A percentile compares a stretch with the other conserved stretches of the same genome.
Conservation (phyloP, 2,113 vertebrate species). For the Crotophaga sulcirostris region DNA sequence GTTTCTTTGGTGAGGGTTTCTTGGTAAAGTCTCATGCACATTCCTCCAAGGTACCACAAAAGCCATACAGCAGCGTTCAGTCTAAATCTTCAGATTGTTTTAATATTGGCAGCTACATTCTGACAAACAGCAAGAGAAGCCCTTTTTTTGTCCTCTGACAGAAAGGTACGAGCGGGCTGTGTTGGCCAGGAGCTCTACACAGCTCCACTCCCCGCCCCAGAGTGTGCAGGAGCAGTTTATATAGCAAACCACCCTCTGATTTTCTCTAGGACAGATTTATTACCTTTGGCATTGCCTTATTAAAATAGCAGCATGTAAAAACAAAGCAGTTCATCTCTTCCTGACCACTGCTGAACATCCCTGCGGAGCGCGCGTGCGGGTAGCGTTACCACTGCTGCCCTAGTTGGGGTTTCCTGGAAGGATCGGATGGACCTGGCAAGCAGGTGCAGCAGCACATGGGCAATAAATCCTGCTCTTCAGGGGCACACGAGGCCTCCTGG, state of each 20-base stretch:
- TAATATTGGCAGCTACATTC: background rate
- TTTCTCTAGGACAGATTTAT: background rate
- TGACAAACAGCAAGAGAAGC: background rate
- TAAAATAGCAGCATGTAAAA: background rate
- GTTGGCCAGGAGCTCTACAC: background rate
- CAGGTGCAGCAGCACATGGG: background rate
- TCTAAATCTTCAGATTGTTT: background rate
- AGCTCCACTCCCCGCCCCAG: background rate
- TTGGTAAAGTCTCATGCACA: background rate
- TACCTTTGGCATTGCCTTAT: background rate
- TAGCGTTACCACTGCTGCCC: background rate
- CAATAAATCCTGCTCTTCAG: background rate
- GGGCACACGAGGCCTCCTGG: background rate
- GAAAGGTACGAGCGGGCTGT: background rate
- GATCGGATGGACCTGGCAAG: fast-evolving
- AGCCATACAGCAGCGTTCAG: background rate
- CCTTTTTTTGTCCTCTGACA: background rate
- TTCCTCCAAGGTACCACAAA: background rate
- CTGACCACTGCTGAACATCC: background rate
- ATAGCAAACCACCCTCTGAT: background rate
- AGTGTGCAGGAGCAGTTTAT: background rate
- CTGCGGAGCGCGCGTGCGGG: fast-evolving
- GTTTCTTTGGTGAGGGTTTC: background rate
- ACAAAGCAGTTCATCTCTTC: background rate
- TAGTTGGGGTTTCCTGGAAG: background rate